Conservation (phyloP, 2,113 vertebrate species). For the Crotophaga sulcirostris region DNA sequence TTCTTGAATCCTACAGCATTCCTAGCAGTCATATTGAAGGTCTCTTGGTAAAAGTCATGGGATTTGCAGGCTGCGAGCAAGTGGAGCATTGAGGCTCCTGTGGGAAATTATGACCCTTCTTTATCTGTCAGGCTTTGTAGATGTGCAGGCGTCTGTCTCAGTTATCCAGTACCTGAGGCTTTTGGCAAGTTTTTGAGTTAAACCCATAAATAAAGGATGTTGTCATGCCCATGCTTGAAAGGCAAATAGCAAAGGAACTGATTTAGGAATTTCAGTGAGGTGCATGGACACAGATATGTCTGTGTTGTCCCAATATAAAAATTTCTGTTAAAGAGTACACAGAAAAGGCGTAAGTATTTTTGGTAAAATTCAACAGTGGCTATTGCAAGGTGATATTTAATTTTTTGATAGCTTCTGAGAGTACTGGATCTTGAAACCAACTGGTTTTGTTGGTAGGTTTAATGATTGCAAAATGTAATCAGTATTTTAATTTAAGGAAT, state of each 20-base stretch:
- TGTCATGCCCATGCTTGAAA: not conserved
- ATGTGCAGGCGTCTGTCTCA: not conserved
- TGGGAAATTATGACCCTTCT: not conserved
- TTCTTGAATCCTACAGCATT: not conserved
- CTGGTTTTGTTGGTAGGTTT: not conserved
- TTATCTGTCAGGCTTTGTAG: not conserved
- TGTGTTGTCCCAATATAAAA: not conserved
- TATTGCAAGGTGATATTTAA: not conserved
- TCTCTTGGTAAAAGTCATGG: not conserved
- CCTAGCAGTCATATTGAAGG: not conserved
- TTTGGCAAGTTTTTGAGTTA: not conserved
- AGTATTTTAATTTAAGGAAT: not conserved
- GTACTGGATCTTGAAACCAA: not conserved
- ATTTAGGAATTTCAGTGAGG: not conserved
- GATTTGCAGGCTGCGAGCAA: not conserved
- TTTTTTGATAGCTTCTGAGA: not conserved
- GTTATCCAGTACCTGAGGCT: not conserved
- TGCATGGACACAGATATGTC: not conserved
- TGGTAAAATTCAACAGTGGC: not conserved
- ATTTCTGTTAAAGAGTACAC: not conserved
- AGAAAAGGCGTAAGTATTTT: not conserved
- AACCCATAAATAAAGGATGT: not conserved
- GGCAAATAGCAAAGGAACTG: not conserved
- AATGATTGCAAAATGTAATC: not conserved
- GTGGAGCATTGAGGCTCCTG: not conserved